These are phyloP conservation scores for Enteromius fasciolatus DNA, from an alignment of 2,797 vertebrate species.

Conservation along the genomic window DNA sequence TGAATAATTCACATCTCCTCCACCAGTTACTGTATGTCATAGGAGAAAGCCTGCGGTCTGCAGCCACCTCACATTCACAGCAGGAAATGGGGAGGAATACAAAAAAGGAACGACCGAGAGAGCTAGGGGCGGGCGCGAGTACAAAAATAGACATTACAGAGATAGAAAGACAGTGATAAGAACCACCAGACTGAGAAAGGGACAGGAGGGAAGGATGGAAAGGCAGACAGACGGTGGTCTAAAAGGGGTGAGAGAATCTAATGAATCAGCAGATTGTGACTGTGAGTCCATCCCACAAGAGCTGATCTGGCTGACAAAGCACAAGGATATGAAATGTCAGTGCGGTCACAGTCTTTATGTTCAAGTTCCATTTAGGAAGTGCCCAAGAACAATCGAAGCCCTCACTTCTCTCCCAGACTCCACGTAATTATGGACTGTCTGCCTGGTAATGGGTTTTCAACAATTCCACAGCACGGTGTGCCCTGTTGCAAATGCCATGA, in stretches of 20 bases:
- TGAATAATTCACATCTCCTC: slow-evolving; percentile 76
- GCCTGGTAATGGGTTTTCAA: slow-evolving; percentile 18
- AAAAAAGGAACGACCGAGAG: slow-evolving; percentile 31
- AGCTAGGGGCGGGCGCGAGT: not conserved
- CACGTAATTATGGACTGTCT: slow-evolving; percentile 12
- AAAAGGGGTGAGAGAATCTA: slow-evolving; percentile 10
- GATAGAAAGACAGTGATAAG: slow-evolving; percentile 26
- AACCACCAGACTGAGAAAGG: slow-evolving; percentile 46
- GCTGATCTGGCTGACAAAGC: slow-evolving; percentile 57
- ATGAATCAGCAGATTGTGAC: slow-evolving; percentile 26
- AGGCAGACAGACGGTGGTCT: not conserved
- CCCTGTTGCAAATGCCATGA: not conserved
- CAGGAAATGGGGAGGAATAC: slow-evolving; percentile 12
- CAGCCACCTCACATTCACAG: slow-evolving; percentile 45
- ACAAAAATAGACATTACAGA: slow-evolving; percentile 38
- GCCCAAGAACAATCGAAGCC: not conserved
- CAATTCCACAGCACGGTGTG: not conserved
- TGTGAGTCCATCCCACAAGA: slow-evolving; percentile 50
- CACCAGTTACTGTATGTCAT: slow-evolving; percentile 51
- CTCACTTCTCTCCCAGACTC: slow-evolving; percentile 4
- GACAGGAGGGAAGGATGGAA: slow-evolving; percentile 8
- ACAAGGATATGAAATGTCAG: slow-evolving; percentile 44
- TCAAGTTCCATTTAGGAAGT: slow-evolving; percentile 28
- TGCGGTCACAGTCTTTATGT: slow-evolving; percentile 22
- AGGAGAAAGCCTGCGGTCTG: slow-evolving; percentile 71